These are phyloP conservation scores for Oryzias curvinotus DNA, from an alignment of 2,113 vertebrate species.

Conservation along the genomic window DNA sequence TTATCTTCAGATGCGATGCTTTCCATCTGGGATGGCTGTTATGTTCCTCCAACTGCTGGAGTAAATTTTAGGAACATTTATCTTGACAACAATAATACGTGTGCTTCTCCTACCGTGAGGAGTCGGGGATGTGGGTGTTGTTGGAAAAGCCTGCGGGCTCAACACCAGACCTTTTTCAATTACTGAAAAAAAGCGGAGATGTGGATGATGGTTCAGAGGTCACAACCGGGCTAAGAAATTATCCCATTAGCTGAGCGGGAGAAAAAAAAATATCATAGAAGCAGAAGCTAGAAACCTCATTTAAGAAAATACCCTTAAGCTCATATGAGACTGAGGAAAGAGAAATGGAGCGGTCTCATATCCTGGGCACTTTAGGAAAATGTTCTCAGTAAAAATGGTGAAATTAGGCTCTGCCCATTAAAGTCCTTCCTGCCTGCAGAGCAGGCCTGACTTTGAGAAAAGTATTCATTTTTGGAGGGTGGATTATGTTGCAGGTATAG, in stretches of 20 bases:
- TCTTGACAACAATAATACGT: conserved; percentile 12
- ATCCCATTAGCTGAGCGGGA: conserved; percentile 28
- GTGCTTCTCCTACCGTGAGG: not conserved
- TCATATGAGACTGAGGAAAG: conserved; percentile 1
- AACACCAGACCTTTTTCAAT: conserved; percentile 18
- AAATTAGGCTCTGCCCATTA: conserved; percentile 17
- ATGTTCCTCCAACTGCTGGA: not conserved
- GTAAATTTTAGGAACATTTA: conserved; percentile 1
- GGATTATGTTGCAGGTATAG: conserved; percentile 15
- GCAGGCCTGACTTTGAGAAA: not conserved
- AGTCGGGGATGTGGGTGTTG: conserved; percentile 2
- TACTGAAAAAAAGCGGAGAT: conserved; percentile 12
- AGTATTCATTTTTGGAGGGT: not conserved
- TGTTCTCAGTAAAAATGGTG: conserved; percentile 17
- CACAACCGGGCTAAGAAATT: conserved; percentile 15
- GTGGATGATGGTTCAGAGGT: conserved; percentile 26
- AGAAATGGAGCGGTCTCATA: conserved; percentile 17
- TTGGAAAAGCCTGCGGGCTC: conserved; percentile 6
- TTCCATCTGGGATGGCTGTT: not conserved
- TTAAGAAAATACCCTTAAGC: conserved; percentile 8
- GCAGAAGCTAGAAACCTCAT: conserved; percentile 17
- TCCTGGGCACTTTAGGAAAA: conserved; percentile 23
- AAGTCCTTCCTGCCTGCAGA: conserved; percentile 2
- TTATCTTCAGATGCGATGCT: conserved; percentile 4
- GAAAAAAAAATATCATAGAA: conserved; percentile 8